A percentile compares a stretch with the other conserved stretches of the same genome.
phyloP scores from a whole-genome alignment of 2,797 vertebrate species.

The Sebastes nivosus region DNA sequence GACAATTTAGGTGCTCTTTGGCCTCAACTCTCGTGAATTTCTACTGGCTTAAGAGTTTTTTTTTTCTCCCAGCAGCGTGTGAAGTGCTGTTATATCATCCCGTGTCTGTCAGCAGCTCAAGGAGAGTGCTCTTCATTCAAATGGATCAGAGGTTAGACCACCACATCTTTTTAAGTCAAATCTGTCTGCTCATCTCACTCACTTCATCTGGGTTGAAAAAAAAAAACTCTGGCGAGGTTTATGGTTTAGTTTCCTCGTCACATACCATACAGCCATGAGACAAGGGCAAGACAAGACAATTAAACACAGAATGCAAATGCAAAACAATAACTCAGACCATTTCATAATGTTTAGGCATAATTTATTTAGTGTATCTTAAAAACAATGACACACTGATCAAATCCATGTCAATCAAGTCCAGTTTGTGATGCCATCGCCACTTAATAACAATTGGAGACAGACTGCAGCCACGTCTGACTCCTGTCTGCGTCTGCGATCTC shows the following conservation, averaged over 20 bases:
- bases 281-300: background rate
- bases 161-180: conserved; percentile 41
- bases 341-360: background rate
- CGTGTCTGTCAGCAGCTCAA: conserved; percentile 20
- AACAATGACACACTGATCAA: background rate
- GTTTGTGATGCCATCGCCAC: background rate
- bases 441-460: conserved; percentile 34
- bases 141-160: conserved; percentile 23
- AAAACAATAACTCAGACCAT: background rate
- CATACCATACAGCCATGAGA: background rate
- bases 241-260: background rate
- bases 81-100: conserved; percentile 50
- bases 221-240: background rate
- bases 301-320: background rate
- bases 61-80: conserved; percentile 22
- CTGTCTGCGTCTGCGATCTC: conserved; percentile 20
- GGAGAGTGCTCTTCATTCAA: conserved; percentile 31
- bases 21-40: background rate
- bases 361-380: background rate
- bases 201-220: conserved; percentile 3
- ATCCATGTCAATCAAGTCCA: conserved; percentile 8
- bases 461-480: conserved; percentile 1
- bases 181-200: conserved; percentile 18
- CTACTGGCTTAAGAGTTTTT: conserved; percentile 36
- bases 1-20: conserved; percentile 29